Base-by-base conservation (phyloP, 2,797 vertebrate genomes). In the Poecile montanus region DNA sequence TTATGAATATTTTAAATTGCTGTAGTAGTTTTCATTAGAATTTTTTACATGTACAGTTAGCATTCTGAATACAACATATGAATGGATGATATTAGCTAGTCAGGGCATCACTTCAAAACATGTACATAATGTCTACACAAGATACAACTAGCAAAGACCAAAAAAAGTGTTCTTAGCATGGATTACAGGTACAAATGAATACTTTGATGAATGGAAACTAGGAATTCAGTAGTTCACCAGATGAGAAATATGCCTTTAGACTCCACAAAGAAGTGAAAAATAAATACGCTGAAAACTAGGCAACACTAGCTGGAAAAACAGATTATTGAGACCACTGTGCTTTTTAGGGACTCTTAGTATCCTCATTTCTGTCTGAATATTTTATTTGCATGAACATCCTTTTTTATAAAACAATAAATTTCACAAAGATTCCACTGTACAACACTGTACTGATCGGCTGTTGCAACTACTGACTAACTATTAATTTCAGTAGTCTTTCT, bases 351-450 rank as follows among this genome's bases (percentile, higher is more conserved):
- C n/a, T 72, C 56, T 67, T 11, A 48, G 30, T 66, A 61, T 68
- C 27, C 68, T 83, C 26, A 13, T 61, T 91, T 73, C 70, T 88
- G 75, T 32, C 36, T 63, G 34, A 88, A 84, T 14, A 38, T 30
- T 27, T 54, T 72, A 75, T 48, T 38, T 72, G 48, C 53, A 70
- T 21, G 60, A 84, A 74, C 48, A 92, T 73, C 42, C 16, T 88
- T 88, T 93, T 86, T 88, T 70, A 79, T 57, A 79, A 84, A 86
- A 84, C 45, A 91, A 78, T 68, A 36, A 36, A 85, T 82, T 84
- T 86, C 74, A 75, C 62, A 82, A 89, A 92, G 66, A 91, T 92
- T 78, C 66, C 66, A 70, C 70, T 84, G 62, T 81, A 47, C n/a
- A 36, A 58, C 70, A 88, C 29, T 60, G 65, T 88, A 61, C 82